Conservation (phyloP, 2,888 invertebrate species). For the Arctia plantaginis region DNA sequence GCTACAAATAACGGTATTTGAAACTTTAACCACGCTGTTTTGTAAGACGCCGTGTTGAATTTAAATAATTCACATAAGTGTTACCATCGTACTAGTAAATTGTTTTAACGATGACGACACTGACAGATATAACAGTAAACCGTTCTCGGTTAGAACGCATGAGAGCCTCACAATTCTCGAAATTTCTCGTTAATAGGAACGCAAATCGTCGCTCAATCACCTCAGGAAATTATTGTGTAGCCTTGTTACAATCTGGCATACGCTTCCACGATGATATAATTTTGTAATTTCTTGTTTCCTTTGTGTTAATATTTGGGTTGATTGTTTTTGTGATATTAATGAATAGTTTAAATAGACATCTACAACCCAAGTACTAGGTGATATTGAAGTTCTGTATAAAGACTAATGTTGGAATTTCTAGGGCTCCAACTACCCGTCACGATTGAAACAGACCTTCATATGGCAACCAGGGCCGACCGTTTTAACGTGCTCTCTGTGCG, state of each 20-base stretch:
- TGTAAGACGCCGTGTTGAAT: not conserved
- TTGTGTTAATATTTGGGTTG: not conserved
- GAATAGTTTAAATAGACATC: not conserved
- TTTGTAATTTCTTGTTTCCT: conserved; percentile 28
- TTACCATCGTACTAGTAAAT: not conserved
- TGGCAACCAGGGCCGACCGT: too few species aligned
- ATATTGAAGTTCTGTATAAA: too few species aligned
- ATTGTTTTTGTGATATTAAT: not conserved
- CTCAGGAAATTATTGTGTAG: conserved; percentile 36
- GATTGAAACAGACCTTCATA: too few species aligned
- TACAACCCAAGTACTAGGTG: too few species aligned
- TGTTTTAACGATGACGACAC: conserved; percentile 4
- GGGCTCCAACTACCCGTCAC: too few species aligned
- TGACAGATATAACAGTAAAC: conserved; percentile 14
- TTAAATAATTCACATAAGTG: not conserved
- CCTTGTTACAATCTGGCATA: conserved; percentile 27
- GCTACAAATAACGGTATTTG: too few species aligned
- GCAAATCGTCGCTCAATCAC: conserved; percentile 34
- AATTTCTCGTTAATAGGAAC: conserved; percentile 16
- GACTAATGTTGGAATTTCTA: too few species aligned
- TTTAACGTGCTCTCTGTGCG: too few species aligned
- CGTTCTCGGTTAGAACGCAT: conserved; percentile 16
- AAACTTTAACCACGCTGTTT: too few species aligned
- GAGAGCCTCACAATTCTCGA: conserved; percentile 21
- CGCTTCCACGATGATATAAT: conserved; percentile 31